Percentiles rank a stretch among this genome's conserved stretches.
phyloP scores from a whole-genome alignment of 37 sponge, comb jelly and placozoan genomes.

The Bolinopsis microptera region DNA sequence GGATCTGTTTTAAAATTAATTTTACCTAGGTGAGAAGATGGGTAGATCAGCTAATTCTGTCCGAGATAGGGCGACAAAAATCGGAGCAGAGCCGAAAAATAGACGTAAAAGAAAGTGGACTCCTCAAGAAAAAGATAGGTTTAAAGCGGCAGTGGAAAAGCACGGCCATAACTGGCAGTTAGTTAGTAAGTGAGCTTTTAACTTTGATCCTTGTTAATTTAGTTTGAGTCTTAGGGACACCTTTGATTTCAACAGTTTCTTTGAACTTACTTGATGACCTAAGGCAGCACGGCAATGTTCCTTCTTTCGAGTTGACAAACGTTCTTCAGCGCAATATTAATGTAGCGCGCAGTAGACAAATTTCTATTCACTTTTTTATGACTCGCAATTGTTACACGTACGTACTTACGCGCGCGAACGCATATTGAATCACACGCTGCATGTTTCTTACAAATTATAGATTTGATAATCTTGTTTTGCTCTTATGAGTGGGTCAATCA shows the following conservation, averaged over 20 bases:
- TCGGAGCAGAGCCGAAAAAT: neutral
- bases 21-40: neutral
- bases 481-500: no score
- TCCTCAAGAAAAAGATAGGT: neutral
- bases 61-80: slow-evolving; percentile 15
- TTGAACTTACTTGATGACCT: no score
- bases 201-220: no score
- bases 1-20: no score
- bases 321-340: neutral
- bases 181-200: neutral
- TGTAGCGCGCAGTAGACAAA: neutral
- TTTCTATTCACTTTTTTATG: neutral
- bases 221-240: no score
- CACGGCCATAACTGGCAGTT: neutral
- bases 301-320: no score
- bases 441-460: no score
- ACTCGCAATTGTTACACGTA: neutral
- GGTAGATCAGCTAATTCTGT: slow-evolving; percentile 12
- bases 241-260: no score
- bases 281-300: no score
- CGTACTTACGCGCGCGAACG: no score
- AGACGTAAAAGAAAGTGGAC: neutral
- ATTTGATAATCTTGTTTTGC: no score
- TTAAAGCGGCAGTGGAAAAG: neutral
- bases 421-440: no score